Evolutionary conservation across 1,140 invertebrate genomes (phyloP), one percentile per base, ranked within the genome.

Genomic region (Magallana ariakensis): DNA sequence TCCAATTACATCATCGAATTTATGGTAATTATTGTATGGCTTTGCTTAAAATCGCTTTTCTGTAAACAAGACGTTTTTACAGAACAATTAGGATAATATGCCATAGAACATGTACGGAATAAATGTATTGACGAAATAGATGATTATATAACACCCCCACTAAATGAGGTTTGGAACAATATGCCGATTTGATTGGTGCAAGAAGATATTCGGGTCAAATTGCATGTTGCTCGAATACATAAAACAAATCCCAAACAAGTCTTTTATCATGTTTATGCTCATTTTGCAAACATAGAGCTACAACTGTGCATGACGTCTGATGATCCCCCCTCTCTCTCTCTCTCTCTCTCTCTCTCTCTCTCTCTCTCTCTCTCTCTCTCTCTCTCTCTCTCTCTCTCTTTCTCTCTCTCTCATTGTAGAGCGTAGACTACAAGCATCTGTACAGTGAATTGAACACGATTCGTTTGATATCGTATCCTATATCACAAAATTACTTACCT

Each of bases 401-500:
- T 80, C 75, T 80, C 75, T 80, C 75, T 80, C 75, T 80, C 75
- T 80, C 11, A 80, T 13, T 13, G 26, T 9, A 13, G 16, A 19
- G 5, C 26, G 11, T 19, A 33, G 2, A 19, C 33, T 46, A 46
- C 33, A 46, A 46, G 33, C 62, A 33, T 19, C 66, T 75, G 66
- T 75, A 33, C 22, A 75, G 8, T 33, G 66, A 13, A 75, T 33
- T 33, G 66, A 75, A 75, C 22, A 75, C 22, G 22, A 26, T 75
- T 75, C 22, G 11, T 75, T 75, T 75, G 66, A 75, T 75, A 75
- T 26, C 22, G 22, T 22, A 75, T 75, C 66, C 22, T 75, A 75
- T 75, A 75, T 75, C 66, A 75, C 66, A 75, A 75, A 75, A 75
- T 75, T 75, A 75, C 66, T 75, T 75, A 75, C 66, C 66, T 75